phyloP scores from a whole-genome alignment of 1,140 invertebrate genomes.

The Muscidifurax raptorellus region DNA sequence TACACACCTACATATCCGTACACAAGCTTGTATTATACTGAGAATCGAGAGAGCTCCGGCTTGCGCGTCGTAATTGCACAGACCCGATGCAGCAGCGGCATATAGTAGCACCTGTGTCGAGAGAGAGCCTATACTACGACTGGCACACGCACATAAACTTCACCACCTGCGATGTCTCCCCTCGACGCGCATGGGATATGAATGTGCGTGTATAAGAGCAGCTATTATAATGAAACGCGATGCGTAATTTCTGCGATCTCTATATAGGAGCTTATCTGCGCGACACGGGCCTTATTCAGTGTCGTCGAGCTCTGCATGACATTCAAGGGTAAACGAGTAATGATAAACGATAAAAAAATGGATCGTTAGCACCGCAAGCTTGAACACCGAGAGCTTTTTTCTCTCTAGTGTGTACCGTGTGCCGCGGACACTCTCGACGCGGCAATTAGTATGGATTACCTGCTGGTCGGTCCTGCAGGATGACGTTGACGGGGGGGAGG shows the following conservation, averaged over 20 bases:
- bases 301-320: too few relatives aligned
- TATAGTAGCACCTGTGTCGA: constrained; percentile 12
- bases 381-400: not conserved
- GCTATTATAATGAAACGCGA: constrained; percentile 28
- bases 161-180: not conserved
- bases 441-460: constrained; percentile 65
- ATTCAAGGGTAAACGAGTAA: too few relatives aligned
- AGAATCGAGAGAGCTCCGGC: not conserved
- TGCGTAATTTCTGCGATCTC: constrained; percentile 3
- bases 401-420: not conserved
- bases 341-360: too few relatives aligned
- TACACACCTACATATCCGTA: not conserved
- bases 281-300: too few relatives aligned
- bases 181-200: too few relatives aligned
- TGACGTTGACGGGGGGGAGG: not conserved
- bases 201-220: not conserved
- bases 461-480: not conserved
- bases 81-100: not conserved
- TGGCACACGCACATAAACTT: too few relatives aligned
- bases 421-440: not conserved
- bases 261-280: too few relatives aligned
- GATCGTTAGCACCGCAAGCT: too few relatives aligned
- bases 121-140: not conserved
- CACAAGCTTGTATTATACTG: not conserved
- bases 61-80: not conserved